Evolutionary conservation across 2,888 invertebrate genomes (phyloP).

Genomic region (Syrphus vitripennis): DNA sequence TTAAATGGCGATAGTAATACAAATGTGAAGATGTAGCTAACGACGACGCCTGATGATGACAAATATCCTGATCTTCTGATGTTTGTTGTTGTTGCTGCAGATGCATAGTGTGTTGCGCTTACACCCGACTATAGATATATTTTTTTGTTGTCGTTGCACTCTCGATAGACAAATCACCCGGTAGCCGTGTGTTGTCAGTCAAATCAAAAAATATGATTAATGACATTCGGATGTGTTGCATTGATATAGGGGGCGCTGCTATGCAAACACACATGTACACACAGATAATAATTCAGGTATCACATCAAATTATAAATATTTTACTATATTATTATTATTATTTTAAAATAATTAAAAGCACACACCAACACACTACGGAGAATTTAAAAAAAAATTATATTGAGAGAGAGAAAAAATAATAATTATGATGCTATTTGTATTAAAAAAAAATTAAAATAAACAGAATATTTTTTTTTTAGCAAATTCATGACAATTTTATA

Average conservation of each 20-base stretch:
- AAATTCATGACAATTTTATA: slow-evolving; percentile 24
- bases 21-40: slow-evolving; percentile 62
- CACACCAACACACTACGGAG: slow-evolving; percentile 42
- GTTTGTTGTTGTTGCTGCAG: slow-evolving; percentile 56
- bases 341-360: slow-evolving; percentile 29
- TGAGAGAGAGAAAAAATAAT: slow-evolving; percentile 2
- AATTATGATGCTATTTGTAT: neutral
- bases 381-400: neutral
- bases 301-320: slow-evolving; percentile 27
- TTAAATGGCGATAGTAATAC: slow-evolving; percentile 62
- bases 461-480: slow-evolving; percentile 23
- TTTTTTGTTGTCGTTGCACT: neutral
- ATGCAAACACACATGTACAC: slow-evolving; percentile 22
- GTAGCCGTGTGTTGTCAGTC: slow-evolving; percentile 46
- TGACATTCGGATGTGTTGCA: slow-evolving; percentile 12
- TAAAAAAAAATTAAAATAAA: neutral
- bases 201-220: slow-evolving; percentile 5
- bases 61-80: slow-evolving; percentile 58
- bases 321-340: neutral
- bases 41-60: slow-evolving; percentile 62
- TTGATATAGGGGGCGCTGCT: slow-evolving; percentile 16
- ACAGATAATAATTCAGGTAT: slow-evolving; percentile 9
- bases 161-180: slow-evolving; percentile 6
- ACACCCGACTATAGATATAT: neutral
- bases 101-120: slow-evolving; percentile 64